Percentiles rank a stretch among this genome's conserved stretches.
Evolutionary conservation across 2,888 invertebrate genomes (phyloP).

Genomic region (Apocheima hispidaria): DNA sequence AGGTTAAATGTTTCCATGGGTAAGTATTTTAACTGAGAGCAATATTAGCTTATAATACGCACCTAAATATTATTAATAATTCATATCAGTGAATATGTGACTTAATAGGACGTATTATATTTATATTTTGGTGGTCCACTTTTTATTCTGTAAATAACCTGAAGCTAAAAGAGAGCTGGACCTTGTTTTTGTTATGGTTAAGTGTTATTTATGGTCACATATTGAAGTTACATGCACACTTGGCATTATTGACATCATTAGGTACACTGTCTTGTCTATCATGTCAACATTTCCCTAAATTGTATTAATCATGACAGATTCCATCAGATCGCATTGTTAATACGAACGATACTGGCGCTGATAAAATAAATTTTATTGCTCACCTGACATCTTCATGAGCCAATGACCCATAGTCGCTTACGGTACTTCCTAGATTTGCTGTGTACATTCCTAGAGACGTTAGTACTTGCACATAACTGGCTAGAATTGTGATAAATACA

Average conservation of each 20-base stretch:
- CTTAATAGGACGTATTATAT: too few relatives aligned
- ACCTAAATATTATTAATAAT: not conserved
- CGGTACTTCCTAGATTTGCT: conserved; percentile 71
- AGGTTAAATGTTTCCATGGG: conserved; percentile 9
- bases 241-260: not conserved
- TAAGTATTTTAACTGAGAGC: conserved; percentile 1
- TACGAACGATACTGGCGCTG: conserved; percentile 61
- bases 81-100: not conserved
- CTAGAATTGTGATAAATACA: conserved; percentile 38
- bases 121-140: too few relatives aligned
- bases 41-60: not conserved
- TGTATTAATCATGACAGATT: conserved; percentile 24
- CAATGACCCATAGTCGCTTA: conserved; percentile 76
- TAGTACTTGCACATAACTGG: conserved; percentile 49
- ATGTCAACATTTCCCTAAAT: conserved; percentile 10
- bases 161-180: not conserved
- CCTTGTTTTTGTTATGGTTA: not conserved
- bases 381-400: conserved; percentile 75
- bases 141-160: too few relatives aligned
- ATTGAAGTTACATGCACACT: not conserved
- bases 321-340: conserved; percentile 56
- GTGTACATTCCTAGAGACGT: conserved; percentile 61
- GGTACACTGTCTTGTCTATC: not conserved
- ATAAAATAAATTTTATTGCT: conserved; percentile 71
- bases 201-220: not conserved